phyloP scores from a whole-genome alignment of 1,140 invertebrate species.

The Drosophila paulistorum region DNA sequence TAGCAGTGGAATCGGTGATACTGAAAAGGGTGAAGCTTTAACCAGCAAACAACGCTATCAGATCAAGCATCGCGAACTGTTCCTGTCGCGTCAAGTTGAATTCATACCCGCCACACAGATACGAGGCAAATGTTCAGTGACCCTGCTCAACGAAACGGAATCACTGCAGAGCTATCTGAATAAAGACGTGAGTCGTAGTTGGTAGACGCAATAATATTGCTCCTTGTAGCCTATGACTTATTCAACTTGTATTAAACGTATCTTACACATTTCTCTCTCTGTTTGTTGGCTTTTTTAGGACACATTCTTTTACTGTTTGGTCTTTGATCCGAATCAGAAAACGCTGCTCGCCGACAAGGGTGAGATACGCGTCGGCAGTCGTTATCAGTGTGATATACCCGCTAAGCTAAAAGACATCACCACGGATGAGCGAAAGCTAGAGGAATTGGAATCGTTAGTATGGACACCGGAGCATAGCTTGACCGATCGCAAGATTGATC shows the following conservation, averaged over 20 bases:
- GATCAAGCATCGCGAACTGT: slow-evolving; percentile 98
- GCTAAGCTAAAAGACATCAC: slow-evolving; percentile 90
- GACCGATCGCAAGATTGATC: slow-evolving; percentile 98
- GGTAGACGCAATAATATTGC: slow-evolving; percentile 16
- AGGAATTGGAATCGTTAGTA: slow-evolving; percentile 94
- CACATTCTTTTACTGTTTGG: slow-evolving; percentile 99
- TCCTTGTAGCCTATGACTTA: background rate
- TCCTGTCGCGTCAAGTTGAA: slow-evolving; percentile 98
- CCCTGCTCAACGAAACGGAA: slow-evolving; percentile 99
- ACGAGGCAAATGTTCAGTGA: slow-evolving; percentile 99
- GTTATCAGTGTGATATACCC: slow-evolving; percentile 97
- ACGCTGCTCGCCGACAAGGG: slow-evolving; percentile 99
- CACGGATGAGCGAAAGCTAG: slow-evolving; percentile 89
- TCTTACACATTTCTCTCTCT: background rate
- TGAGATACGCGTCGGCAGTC: slow-evolving; percentile 94
- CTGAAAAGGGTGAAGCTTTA: slow-evolving; percentile 83
- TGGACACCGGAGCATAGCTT: slow-evolving; percentile 96
- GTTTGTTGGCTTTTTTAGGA: slow-evolving; percentile 87
- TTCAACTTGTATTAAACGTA: background rate
- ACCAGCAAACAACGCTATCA: slow-evolving; percentile 93
- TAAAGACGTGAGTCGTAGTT: slow-evolving; percentile 91
- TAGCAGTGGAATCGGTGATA: slow-evolving; percentile 27
- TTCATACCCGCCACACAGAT: slow-evolving; percentile 99
- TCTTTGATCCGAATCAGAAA: slow-evolving; percentile 99
- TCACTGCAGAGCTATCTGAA: slow-evolving; percentile 97